A percentile compares a stretch with the other conserved stretches of the same genome.
These are phyloP conservation scores for Oncorhynchus masou DNA, from an alignment of 2,113 vertebrate species.

Conservation along the genomic window DNA sequence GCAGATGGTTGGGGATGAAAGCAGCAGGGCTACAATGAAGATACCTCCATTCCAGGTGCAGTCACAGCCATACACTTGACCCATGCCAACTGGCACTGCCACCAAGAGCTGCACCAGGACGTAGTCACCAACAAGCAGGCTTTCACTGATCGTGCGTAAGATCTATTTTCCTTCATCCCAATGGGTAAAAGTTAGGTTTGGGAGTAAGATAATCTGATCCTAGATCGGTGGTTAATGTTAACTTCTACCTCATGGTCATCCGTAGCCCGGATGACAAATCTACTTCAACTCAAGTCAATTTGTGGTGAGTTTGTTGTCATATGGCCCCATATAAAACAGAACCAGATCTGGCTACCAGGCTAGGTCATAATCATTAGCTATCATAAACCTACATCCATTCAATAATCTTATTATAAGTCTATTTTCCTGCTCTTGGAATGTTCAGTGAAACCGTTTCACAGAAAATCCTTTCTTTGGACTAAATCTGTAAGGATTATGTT, in stretches of 20 bases:
- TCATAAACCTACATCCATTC: not conserved
- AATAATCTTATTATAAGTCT: not conserved
- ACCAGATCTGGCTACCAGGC: not conserved
- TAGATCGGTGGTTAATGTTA: too few species aligned
- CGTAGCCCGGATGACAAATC: too few species aligned
- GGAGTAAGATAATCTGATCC: too few species aligned
- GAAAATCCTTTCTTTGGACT: not conserved
- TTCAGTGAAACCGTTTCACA: not conserved
- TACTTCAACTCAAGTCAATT: not conserved
- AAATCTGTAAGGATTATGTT: not conserved
- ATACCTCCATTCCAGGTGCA: conserved; percentile 81
- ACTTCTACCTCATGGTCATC: too few species aligned
- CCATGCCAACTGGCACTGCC: conserved; percentile 75
- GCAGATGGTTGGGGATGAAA: conserved; percentile 79
- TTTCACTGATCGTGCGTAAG: not conserved
- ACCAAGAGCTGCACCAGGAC: conserved; percentile 67
- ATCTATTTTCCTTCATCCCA: too few species aligned
- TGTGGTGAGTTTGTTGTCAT: too few species aligned
- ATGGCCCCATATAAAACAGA: too few species aligned
- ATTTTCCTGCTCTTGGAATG: not conserved
- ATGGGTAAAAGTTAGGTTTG: too few species aligned
- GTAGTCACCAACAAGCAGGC: not conserved
- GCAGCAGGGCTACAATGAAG: conserved; percentile 76
- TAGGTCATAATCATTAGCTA: not conserved
- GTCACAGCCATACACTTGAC: conserved; percentile 81